Percentiles rank a stretch among this genome's conserved stretches.
Evolutionary conservation across 30 jellyfish, hydroid and myxozoan genomes (phyloP).

Genomic region (Turritopsis rubra): DNA sequence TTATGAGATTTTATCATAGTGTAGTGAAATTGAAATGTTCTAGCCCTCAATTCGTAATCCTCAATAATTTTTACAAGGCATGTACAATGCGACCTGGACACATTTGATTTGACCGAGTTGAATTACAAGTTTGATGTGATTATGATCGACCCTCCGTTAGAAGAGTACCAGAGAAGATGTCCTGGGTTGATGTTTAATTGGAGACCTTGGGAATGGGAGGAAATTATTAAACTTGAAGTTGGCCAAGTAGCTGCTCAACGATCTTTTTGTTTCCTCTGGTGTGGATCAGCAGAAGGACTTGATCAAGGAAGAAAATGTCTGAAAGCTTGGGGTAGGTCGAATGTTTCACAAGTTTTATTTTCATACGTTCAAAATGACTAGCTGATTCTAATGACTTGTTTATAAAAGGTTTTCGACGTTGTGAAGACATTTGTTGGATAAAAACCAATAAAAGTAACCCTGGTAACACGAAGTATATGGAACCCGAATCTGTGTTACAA

Average conservation of each 20-base stretch:
- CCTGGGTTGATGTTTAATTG: constrained; percentile 92
- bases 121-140: constrained; percentile 88
- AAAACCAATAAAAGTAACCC: constrained; percentile 87
- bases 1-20: too few species aligned
- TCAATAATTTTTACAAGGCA: too few species aligned
- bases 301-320: constrained; percentile 93
- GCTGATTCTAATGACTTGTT: neutral
- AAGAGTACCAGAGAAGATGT: constrained; percentile 86
- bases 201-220: constrained; percentile 99
- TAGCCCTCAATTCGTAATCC: too few species aligned
- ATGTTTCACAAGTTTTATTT: neutral
- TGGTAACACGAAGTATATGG: constrained; percentile 94
- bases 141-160: constrained; percentile 93
- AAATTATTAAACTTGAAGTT: constrained; percentile 77
- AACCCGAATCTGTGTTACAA: constrained; percentile 82
- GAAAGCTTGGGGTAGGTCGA: constrained; percentile 80
- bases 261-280: constrained; percentile 90
- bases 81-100: constrained; percentile 81
- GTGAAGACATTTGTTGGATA: constrained; percentile 99
- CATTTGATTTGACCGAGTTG: constrained; percentile 65
- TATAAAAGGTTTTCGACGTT: constrained; percentile 74
- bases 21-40: too few species aligned
- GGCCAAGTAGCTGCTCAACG: constrained; percentile 96
- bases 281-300: constrained; percentile 98
- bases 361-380: neutral